Percentiles rank a stretch among this genome's conserved stretches.
phyloP scores from a whole-genome alignment of 2,888 invertebrate genomes.

The Pheosia tremula region DNA sequence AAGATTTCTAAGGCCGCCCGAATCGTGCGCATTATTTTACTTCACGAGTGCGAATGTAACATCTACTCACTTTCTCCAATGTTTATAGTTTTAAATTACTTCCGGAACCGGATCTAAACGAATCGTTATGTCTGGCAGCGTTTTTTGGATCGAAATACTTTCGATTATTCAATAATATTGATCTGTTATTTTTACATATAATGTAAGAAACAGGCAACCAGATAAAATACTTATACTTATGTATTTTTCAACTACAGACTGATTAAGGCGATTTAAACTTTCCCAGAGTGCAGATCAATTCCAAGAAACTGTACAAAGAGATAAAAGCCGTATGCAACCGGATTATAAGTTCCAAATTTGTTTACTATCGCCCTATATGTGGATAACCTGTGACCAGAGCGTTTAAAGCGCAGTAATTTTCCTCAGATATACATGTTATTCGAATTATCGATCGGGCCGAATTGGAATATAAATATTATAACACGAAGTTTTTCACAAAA shows the following conservation, averaged over 20 bases:
- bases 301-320: background rate
- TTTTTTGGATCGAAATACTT: background rate
- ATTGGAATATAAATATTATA: too few relatives aligned
- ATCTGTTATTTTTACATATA: background rate
- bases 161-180: background rate
- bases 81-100: too few relatives aligned
- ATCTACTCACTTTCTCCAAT: too few relatives aligned
- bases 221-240: too few relatives aligned
- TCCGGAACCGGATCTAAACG: too few relatives aligned
- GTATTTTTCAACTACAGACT: too few relatives aligned
- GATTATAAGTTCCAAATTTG: slow-evolving; percentile 26
- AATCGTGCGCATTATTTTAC: too few relatives aligned
- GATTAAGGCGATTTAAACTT: background rate
- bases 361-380: slow-evolving; percentile 9
- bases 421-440: slow-evolving; percentile 24
- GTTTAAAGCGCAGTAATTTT: slow-evolving; percentile 32
- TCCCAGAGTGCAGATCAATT: background rate
- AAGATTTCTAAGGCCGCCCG: too few relatives aligned
- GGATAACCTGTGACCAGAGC: slow-evolving; percentile 31
- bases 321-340: slow-evolving; percentile 14
- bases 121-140: too few relatives aligned
- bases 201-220: too few relatives aligned
- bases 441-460: slow-evolving; percentile 8
- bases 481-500: too few relatives aligned
- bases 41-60: too few relatives aligned